Evolutionary conservation across 2,113 vertebrate genomes (phyloP).

Genomic region (Nestor notabilis): DNA sequence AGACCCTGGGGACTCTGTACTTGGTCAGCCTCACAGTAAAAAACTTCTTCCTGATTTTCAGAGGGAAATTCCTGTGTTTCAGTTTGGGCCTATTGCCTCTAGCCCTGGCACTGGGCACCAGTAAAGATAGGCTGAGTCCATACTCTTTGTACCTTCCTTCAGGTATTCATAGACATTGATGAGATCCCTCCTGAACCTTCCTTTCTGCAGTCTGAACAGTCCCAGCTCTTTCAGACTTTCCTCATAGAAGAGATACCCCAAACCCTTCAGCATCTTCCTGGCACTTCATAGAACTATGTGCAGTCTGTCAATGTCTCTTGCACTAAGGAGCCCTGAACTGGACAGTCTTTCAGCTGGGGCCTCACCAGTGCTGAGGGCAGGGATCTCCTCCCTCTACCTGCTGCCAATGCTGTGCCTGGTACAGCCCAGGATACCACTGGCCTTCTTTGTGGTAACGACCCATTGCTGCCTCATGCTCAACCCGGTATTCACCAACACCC

Average conservation of each 20-base stretch:
- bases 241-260: neutral
- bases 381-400: neutral
- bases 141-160: neutral
- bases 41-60: neutral
- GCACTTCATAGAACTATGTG: neutral
- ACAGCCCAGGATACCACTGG: neutral
- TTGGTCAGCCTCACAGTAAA: neutral
- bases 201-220: neutral
- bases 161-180: neutral
- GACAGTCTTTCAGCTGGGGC: neutral
- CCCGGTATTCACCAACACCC: fast-evolving
- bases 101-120: neutral
- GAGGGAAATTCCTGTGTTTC: neutral
- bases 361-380: neutral
- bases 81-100: fast-evolving
- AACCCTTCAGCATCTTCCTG: neutral
- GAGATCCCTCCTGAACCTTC: neutral
- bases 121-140: fast-evolving
- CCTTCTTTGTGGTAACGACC: neutral
- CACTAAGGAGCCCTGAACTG: neutral
- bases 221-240: neutral
- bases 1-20: neutral
- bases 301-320: too few species aligned
- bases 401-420: neutral
- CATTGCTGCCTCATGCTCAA: neutral